Evolutionary conservation across 1,140 invertebrate species (phyloP), one percentile per base, ranked within the genome.

Genomic region (Drosophila ironensis): DNA sequence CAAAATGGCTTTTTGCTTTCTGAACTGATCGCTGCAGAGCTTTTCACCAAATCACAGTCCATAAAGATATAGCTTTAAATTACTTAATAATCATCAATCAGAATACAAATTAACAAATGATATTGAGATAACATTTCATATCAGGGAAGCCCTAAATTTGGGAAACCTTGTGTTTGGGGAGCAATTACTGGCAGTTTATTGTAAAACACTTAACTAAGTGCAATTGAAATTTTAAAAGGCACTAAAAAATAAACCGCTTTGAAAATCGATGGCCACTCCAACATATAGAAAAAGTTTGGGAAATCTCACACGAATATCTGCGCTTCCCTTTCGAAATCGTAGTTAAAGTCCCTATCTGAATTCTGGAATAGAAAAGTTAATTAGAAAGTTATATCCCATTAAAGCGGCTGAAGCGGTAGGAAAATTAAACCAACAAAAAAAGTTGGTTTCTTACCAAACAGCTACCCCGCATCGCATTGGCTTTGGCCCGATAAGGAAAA

Each of bases 281-380:
- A 47, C 6, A 54, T 52, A 17, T 48, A 25, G 1, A 56, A 42
- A 44, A 19, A 69, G 24, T 69, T 19, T 4, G 66, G 64, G n/a
- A 69, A n/a, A 4, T 33, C 24, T 4, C n/a, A 6, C 1, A 69
- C 14, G 7, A 77, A 72, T n/a, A 40, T 17, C 0, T 11, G 5
- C 4, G 17, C 12, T 9, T 54, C 12, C 4, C 78, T 45, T 5
- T 30, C 14, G 17, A 45, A 25, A 2, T 52, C 38, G 8, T 42
- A 20, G 3, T 59, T 72, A 0, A 77, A 72, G 4, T 60, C 56
- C 2, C 60, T 72, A 44, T 81, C 88, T 77, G 93, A 91, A 35
- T 75, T 81, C 76, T 91, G n/a, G n/a, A 93, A 84, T 19, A 8
- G 2, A 16, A 6, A 0, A 2, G n/a, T n/a, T n/a, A 8, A 20